Conservation (phyloP, 2,113 vertebrate genomes). For the Dicentrarchus labrax region DNA sequence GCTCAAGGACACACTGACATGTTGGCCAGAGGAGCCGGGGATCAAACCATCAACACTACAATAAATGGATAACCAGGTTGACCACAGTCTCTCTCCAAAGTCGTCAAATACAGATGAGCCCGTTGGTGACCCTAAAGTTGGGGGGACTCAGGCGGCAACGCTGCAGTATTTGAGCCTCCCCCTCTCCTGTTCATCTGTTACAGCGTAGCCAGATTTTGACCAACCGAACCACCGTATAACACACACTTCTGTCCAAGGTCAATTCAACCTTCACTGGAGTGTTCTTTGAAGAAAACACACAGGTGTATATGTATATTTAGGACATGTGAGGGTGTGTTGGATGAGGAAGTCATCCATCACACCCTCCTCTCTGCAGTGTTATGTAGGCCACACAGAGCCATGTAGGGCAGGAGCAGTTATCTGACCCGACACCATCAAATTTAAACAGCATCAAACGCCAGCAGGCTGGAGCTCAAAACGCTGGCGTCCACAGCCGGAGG, state of each 20-base stretch:
- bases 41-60: no score
- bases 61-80: no score
- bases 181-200: no score
- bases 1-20: no score
- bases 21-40: no score
- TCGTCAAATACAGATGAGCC: no score
- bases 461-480: background rate
- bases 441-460: background rate
- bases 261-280: background rate
- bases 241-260: background rate
- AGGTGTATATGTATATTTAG: constrained; percentile 38
- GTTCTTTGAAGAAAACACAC: background rate
- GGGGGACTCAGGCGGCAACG: no score
- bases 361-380: constrained; percentile 41
- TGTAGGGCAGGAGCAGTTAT: constrained; percentile 55
- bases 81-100: no score
- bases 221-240: background rate
- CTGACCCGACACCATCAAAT: constrained; percentile 47
- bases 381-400: constrained; percentile 64
- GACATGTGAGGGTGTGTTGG: constrained; percentile 31
- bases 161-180: no score
- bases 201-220: background rate
- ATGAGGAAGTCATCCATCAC: constrained; percentile 42
- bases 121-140: no score
- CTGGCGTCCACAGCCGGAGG: background rate